These are phyloP conservation scores for Cabera pusaria DNA, from an alignment of 2,888 invertebrate species.

Conservation along the genomic window DNA sequence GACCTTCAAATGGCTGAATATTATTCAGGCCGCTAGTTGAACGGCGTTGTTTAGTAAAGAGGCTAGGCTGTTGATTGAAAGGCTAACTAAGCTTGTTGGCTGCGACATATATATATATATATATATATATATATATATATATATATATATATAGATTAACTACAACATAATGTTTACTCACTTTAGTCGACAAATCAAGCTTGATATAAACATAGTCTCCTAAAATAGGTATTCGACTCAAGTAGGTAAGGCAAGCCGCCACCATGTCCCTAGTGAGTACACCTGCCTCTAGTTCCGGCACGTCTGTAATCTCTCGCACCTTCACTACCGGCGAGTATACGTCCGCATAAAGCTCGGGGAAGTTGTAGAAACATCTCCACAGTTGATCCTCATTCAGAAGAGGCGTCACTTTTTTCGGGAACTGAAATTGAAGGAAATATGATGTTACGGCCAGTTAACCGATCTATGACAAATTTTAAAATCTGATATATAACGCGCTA, in stretches of 20 bases:
- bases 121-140: too few relatives aligned
- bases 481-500: too few relatives aligned
- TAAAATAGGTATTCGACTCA: constrained; percentile 79
- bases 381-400: constrained; percentile 66
- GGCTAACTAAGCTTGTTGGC: too few relatives aligned
- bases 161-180: constrained; percentile 25
- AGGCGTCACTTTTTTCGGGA: constrained; percentile 54
- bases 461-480: too few relatives aligned
- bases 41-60: too few relatives aligned
- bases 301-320: constrained; percentile 50
- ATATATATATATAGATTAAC: too few relatives aligned
- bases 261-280: constrained; percentile 79
- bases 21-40: too few relatives aligned
- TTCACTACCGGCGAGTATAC: constrained; percentile 58
- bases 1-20: too few relatives aligned
- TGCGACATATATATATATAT: too few relatives aligned
- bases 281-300: constrained; percentile 63
- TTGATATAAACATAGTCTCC: constrained; percentile 81
- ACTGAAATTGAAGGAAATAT: too few relatives aligned
- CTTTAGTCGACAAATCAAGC: constrained; percentile 72
- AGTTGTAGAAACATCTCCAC: constrained; percentile 73
- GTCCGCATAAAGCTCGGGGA: constrained; percentile 65
- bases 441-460: too few relatives aligned
- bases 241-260: constrained; percentile 74
- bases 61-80: too few relatives aligned